These are phyloP conservation scores for Odontamblyopus lacepedii DNA, from an alignment of 2,797 vertebrate species.

Conservation along the genomic window DNA sequence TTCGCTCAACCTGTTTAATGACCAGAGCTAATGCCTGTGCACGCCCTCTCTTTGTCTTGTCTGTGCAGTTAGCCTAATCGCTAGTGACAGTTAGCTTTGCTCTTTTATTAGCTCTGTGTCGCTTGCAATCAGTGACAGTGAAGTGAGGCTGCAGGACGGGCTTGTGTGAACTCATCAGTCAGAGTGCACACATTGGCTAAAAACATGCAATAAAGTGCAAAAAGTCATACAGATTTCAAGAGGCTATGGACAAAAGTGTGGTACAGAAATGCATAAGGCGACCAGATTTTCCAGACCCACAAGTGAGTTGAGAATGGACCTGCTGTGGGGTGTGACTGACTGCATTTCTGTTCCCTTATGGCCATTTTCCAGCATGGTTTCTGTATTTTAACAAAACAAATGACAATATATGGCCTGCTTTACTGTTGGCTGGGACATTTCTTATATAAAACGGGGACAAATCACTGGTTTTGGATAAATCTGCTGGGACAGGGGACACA, in stretches of 20 bases:
- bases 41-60: conserved; percentile 88
- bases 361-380: too few species aligned
- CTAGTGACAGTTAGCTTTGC: conserved; percentile 93
- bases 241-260: background rate
- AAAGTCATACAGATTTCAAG: background rate
- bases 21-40: conserved; percentile 86
- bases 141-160: conserved; percentile 91
- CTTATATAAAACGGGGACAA: too few species aligned
- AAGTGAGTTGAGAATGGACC: too few species aligned
- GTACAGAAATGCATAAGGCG: background rate
- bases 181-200: conserved; percentile 36
- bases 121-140: conserved; percentile 90
- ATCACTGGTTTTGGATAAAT: too few species aligned
- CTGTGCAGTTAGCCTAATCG: conserved; percentile 87
- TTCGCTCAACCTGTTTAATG: conserved; percentile 86
- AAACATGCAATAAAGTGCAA: conserved; percentile 7
- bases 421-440: too few species aligned
- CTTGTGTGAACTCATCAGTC: conserved; percentile 86
- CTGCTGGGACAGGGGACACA: too few species aligned
- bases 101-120: conserved; percentile 94
- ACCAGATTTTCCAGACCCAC: too few species aligned
- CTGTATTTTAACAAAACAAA: too few species aligned
- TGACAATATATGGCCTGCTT: too few species aligned
- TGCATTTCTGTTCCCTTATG: too few species aligned
- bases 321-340: too few species aligned